Conservation (phyloP, 2,797 vertebrate genomes). For the Hyperoplus immaculatus region DNA sequence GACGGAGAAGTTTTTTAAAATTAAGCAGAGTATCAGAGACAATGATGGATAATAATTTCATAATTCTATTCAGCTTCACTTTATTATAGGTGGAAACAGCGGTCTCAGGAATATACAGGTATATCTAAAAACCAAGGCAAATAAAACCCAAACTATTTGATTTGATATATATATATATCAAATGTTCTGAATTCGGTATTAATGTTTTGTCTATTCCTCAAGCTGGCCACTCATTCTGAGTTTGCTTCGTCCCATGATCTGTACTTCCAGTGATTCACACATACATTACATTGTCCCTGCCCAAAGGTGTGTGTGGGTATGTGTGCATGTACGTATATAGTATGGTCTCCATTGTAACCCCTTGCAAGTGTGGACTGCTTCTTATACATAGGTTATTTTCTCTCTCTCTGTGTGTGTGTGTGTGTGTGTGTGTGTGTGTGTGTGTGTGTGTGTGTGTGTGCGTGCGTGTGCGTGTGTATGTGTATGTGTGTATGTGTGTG, state of each 20-base stretch:
- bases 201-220: slow-evolving; percentile 5
- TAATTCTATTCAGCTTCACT: background rate
- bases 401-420: background rate
- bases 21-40: background rate
- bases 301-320: slow-evolving; percentile 16
- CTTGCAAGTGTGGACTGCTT: slow-evolving; percentile 28
- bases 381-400: no score
- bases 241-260: slow-evolving; percentile 32
- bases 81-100: background rate
- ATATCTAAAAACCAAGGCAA: background rate
- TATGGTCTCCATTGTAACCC: slow-evolving; percentile 18
- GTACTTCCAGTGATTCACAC: slow-evolving; percentile 63
- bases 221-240: slow-evolving; percentile 51
- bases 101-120: background rate
- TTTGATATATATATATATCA: background rate
- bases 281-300: slow-evolving; percentile 34
- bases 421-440: slow-evolving; percentile 1
- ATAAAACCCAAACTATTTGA: background rate
- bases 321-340: slow-evolving; percentile 26
- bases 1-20: background rate
- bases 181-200: background rate
- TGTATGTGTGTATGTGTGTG: slow-evolving; percentile 1
- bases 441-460: slow-evolving; percentile 23
- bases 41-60: background rate
- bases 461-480: slow-evolving; percentile 2